Evolutionary conservation across 2,888 invertebrate genomes (phyloP).

Genomic region (Brassicogethes aeneus): DNA sequence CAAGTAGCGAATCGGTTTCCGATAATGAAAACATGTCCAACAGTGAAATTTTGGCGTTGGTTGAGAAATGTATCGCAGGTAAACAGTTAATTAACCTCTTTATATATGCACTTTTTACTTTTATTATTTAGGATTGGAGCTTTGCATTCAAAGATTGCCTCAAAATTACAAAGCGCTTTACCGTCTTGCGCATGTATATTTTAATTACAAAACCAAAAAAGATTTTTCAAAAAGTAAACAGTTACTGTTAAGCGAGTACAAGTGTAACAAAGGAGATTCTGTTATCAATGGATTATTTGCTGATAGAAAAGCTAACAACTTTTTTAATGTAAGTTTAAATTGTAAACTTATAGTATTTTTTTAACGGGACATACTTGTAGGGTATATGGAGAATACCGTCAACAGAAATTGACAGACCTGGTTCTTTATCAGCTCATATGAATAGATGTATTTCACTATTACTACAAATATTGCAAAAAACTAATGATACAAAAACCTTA

Average conservation of each 20-base stretch:
- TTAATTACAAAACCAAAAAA: constrained; percentile 56
- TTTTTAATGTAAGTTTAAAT: constrained; percentile 81
- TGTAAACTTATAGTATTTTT: constrained; percentile 4
- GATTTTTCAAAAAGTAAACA: constrained; percentile 63
- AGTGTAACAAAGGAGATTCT: constrained; percentile 51
- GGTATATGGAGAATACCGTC: constrained; percentile 89
- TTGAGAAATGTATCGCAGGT: constrained; percentile 35
- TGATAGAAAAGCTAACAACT: constrained; percentile 76
- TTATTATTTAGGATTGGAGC: constrained; percentile 67
- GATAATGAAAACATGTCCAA: constrained; percentile 31
- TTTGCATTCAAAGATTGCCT: constrained; percentile 77
- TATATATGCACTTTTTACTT: too few species aligned
- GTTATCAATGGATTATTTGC: constrained; percentile 74
- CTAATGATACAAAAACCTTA: constrained; percentile 70
- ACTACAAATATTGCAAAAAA: constrained; percentile 70
- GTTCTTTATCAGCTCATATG: constrained; percentile 88
- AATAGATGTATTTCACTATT: constrained; percentile 73
- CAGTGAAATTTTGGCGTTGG: constrained; percentile 30
- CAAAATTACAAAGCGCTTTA: constrained; percentile 92
- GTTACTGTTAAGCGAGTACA: constrained; percentile 60
- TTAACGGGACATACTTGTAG: constrained; percentile 34
- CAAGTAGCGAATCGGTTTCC: constrained; percentile 29
- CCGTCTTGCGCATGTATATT: constrained; percentile 76
- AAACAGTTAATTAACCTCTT: constrained; percentile 9
- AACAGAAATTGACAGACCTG: constrained; percentile 84